Evolutionary conservation across 2,113 vertebrate genomes (phyloP), one percentile per base, ranked within the genome.

Genomic region (Anarhynchus alexandrinus): DNA sequence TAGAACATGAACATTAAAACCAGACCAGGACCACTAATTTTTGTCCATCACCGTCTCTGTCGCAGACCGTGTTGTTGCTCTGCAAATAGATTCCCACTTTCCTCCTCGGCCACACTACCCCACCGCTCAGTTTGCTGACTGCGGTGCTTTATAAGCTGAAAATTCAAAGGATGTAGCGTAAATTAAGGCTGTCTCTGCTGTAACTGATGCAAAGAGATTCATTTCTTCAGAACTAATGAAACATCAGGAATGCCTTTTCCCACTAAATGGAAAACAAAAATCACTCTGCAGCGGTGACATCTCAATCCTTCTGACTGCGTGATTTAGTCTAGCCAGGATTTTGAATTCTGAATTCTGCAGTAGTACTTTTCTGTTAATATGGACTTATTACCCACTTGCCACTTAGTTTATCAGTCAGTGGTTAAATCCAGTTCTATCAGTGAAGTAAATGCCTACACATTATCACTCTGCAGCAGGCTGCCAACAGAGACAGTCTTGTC

Each of bases 321-420:
- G 97, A 97, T 96, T 97, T 97, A 96, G 96, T 96, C 95, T 98
- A 97, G 94, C 97, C 95, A 97, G 98, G 97, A 98, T 98, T 98
- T 98, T 97, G 98, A 96, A 97, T 98, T 98, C 96, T 95, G 96
- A 98, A 97, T 98, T 98, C 97, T 98, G 94, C 98, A 97, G 95
- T 97, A 95, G 97, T 96, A 97, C 96, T 98, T 98, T 96, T 96
- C 97, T 97, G 98, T 98, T 99, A 98, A 98, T 99, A 97, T 98
- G 96, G 98, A 97, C 98, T 98, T 98, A 98, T 99, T 99, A 98
- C 98, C 96, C 98, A 98, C 97, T 98, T 98, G 98, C 98, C 98
- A 98, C 98, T 98, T 98, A 98, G 98, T 98, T 98, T 98, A 98
- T 99, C 98, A 98, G 98, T 96, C 96, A 82, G 98, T 97, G 97